A percentile compares a stretch with the other conserved stretches of the same genome.
Conservation (phyloP, 1,140 invertebrate genomes). For the Antheraea pernyi region DNA sequence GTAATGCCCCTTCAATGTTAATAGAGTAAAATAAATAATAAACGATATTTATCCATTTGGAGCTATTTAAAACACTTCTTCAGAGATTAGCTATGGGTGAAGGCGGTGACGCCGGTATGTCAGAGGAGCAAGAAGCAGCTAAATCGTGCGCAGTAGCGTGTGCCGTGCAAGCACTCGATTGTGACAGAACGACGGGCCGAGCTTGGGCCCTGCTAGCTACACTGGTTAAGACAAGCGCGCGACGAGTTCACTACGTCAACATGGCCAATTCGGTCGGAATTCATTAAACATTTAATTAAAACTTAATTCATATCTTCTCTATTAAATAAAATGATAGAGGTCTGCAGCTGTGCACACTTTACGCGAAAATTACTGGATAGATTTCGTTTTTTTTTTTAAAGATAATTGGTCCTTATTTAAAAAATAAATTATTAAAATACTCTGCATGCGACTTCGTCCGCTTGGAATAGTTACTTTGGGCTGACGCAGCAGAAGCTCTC, state of each 20-base stretch:
- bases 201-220: conserved; percentile 57
- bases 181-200: conserved; percentile 43
- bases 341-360: no score
- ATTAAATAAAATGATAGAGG: no score
- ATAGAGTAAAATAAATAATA: not conserved
- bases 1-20: no score
- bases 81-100: conserved; percentile 29
- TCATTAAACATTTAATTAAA: no score
- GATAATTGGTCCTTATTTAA: no score
- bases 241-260: conserved; percentile 44
- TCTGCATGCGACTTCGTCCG: no score
- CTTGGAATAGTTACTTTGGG: no score
- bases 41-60: not conserved
- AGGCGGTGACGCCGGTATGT: conserved; percentile 26
- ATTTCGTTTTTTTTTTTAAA: no score
- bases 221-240: conserved; percentile 42
- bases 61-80: not conserved
- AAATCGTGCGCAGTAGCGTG: conserved; percentile 40
- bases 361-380: no score
- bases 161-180: conserved; percentile 50
- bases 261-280: conserved; percentile 39
- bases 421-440: no score
- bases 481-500: no score
- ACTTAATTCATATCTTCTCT: no score
- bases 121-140: conserved; percentile 29